A percentile compares a stretch with the other conserved stretches of the same genome.
These are phyloP conservation scores for Mythimna loreyi DNA, from an alignment of 2,888 invertebrate genomes.

Conservation along the genomic window DNA sequence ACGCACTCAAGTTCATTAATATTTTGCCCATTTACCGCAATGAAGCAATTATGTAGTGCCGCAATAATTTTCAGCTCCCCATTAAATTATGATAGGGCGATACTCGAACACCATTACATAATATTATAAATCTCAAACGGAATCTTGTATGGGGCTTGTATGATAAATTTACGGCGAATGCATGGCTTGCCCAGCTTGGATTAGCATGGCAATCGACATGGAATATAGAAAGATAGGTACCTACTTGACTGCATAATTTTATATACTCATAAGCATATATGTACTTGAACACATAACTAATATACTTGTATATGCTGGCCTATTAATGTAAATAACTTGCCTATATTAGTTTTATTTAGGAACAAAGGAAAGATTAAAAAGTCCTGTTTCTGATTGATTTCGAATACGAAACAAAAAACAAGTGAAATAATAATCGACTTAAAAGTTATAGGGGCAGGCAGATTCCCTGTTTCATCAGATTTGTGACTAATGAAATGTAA, in stretches of 20 bases:
- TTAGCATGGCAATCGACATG: conserved; percentile 46
- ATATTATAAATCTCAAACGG: conserved; percentile 55
- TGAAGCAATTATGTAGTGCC: conserved; percentile 34
- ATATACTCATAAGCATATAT: too few relatives aligned
- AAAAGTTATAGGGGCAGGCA: too few relatives aligned
- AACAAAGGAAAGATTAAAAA: too few relatives aligned
- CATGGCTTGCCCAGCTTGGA: conserved; percentile 19
- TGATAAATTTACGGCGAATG: conserved; percentile 42
- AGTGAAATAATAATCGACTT: too few relatives aligned
- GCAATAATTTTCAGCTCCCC: conserved; percentile 34
- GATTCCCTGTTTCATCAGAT: not conserved
- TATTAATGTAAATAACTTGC: conserved; percentile 1
- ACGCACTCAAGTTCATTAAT: not conserved
- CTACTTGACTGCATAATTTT: conserved; percentile 46
- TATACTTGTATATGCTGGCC: conserved; percentile 3
- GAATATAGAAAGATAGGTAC: conserved; percentile 35
- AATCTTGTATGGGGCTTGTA: conserved; percentile 48
- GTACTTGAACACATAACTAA: too few relatives aligned
- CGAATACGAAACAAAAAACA: too few relatives aligned
- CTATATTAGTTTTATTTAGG: too few relatives aligned
- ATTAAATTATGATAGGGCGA: conserved; percentile 45
- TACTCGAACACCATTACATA: conserved; percentile 38
- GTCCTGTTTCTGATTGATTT: too few relatives aligned
- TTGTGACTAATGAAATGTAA: not conserved
- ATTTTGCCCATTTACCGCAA: conserved; percentile 34